A percentile compares a stretch with the other conserved stretches of the same genome.
These are phyloP conservation scores for Bellardia bayeri DNA, from an alignment of 2,888 invertebrate genomes.

Conservation along the genomic window DNA sequence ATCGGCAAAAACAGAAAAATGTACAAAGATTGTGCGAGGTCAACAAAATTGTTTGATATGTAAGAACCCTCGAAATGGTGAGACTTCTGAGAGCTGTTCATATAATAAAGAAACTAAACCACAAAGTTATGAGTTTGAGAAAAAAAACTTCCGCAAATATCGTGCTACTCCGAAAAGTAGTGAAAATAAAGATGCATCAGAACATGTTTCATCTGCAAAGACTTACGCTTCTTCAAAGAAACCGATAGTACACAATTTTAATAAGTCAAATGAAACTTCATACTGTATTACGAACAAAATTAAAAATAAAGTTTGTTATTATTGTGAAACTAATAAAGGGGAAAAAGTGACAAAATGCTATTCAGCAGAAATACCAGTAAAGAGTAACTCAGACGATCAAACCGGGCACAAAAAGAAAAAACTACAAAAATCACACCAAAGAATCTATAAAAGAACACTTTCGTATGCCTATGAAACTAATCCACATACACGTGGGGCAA, in stretches of 20 bases:
- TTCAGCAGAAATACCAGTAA: constrained; percentile 61
- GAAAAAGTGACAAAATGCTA: constrained; percentile 78
- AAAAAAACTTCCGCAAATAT: constrained; percentile 82
- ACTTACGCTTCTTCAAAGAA: constrained; percentile 27
- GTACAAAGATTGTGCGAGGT: constrained; percentile 87
- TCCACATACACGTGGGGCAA: constrained; percentile 7
- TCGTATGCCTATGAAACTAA: constrained; percentile 76
- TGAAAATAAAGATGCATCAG: constrained; percentile 78
- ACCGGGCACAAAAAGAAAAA: constrained; percentile 55
- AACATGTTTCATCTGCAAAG: constrained; percentile 3
- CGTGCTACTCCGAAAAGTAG: constrained; percentile 84
- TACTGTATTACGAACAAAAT: constrained; percentile 77
- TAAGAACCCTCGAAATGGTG: constrained; percentile 90
- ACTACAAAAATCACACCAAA: constrained; percentile 74
- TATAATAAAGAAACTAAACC: constrained; percentile 90
- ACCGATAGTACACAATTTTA: background rate
- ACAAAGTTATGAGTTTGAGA: constrained; percentile 88
- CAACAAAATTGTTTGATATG: constrained; percentile 89
- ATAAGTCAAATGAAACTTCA: constrained; percentile 8
- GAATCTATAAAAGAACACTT: constrained; percentile 80
- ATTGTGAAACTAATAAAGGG: constrained; percentile 77
- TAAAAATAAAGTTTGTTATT: constrained; percentile 78
- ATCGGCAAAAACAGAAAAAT: constrained; percentile 79
- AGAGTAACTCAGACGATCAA: constrained; percentile 16
- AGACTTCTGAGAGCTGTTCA: constrained; percentile 91